These are phyloP conservation scores for Petrosia ficiformis DNA, from an alignment of 37 sponge, comb jelly and placozoan species.

Conservation along the genomic window DNA sequence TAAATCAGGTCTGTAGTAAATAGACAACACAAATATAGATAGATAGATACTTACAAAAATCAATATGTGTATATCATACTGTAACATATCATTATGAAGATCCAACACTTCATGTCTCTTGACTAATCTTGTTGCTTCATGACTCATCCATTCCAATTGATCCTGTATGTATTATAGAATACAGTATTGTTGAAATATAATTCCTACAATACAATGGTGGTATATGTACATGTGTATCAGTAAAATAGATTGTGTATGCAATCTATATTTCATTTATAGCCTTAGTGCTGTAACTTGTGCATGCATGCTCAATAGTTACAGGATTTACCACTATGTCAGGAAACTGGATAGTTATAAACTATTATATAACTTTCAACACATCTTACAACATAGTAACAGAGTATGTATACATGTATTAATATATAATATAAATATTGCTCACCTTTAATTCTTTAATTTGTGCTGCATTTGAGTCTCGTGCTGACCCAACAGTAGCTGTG, in stretches of 20 bases:
- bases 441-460: conserved; percentile 42
- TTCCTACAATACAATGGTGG: neutral
- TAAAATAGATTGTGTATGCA: too few species aligned
- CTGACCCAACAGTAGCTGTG: conserved; percentile 25
- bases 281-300: too few species aligned
- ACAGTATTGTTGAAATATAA: neutral
- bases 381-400: too few species aligned
- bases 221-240: too few species aligned
- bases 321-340: too few species aligned
- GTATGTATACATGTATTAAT: too few species aligned
- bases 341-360: too few species aligned
- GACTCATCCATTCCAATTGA: conserved; percentile 14
- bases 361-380: too few species aligned
- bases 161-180: conserved; percentile 1
- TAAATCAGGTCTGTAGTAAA: conserved; percentile 22
- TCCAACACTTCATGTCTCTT: conserved; percentile 35
- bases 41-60: neutral
- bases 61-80: conserved; percentile 16
- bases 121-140: neutral
- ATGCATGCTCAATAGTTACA: too few species aligned
- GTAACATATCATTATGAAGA: conserved; percentile 58
- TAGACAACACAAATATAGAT: neutral
- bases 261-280: too few species aligned
- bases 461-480: conserved; percentile 46
- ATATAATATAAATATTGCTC: too few species aligned